A percentile compares a stretch with the other conserved stretches of the same genome.
These are phyloP conservation scores for Porites australiensis DNA, from an alignment of 64 coral and sea anemone species.

Conservation along the genomic window DNA sequence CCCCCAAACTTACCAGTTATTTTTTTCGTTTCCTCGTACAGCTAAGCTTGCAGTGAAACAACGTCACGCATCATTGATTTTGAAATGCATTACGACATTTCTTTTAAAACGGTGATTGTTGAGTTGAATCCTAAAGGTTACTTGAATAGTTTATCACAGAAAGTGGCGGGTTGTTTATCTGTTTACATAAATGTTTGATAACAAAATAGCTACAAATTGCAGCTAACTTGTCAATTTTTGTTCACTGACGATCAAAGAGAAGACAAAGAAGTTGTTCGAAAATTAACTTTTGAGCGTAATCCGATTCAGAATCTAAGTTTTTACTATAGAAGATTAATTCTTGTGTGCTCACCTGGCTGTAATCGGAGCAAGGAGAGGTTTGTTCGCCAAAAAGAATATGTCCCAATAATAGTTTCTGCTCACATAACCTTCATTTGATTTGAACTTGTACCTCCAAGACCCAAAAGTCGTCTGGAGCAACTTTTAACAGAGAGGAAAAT, in stretches of 20 bases:
- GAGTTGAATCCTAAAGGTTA: neutral
- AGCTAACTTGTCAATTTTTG: too few relatives aligned
- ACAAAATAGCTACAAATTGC: neutral
- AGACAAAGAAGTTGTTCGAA: neutral
- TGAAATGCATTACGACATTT: slow-evolving; percentile 15
- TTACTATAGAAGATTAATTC: too few relatives aligned
- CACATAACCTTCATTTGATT: too few relatives aligned
- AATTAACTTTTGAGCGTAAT: neutral
- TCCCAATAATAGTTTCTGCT: too few relatives aligned
- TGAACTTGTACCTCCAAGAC: too few relatives aligned
- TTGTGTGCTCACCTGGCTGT: too few relatives aligned
- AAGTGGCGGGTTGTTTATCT: slow-evolving; percentile 1
- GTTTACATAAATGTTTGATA: neutral
- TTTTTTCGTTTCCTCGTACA: neutral
- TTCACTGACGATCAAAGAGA: neutral
- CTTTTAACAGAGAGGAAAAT: too few relatives aligned
- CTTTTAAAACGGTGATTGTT: neutral
- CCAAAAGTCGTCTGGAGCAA: too few relatives aligned
- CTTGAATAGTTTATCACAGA: neutral
- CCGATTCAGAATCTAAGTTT: too few relatives aligned
- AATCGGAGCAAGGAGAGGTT: too few relatives aligned
- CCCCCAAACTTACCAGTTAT: slow-evolving; percentile 3
- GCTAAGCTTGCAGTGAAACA: neutral
- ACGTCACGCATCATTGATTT: neutral
- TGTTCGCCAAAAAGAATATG: too few relatives aligned